Percentiles rank a stretch among this genome's conserved stretches.
Conservation (phyloP, 2,888 invertebrate species). For the Ectropis crepuscularia region DNA sequence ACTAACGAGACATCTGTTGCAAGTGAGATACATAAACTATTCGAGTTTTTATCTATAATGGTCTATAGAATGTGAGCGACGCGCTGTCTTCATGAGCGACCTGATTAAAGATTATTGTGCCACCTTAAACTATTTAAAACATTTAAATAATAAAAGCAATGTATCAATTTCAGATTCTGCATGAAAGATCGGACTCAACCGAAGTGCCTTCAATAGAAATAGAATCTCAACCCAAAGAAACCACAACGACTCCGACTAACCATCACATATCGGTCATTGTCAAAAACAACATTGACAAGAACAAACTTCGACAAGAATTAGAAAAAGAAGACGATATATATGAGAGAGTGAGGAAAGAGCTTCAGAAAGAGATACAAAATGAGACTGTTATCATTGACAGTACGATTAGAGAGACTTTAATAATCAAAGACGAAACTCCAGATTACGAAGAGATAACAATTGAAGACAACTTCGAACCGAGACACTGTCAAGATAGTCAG, state of each 20-base stretch:
- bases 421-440: constrained; percentile 22
- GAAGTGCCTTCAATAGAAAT: constrained; percentile 61
- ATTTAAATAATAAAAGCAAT: no score
- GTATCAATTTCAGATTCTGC: constrained; percentile 52
- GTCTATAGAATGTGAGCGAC: no score
- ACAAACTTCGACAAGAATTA: constrained; percentile 32
- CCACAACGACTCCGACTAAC: constrained; percentile 44
- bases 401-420: constrained; percentile 11
- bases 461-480: constrained; percentile 19
- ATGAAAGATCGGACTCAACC: constrained; percentile 51
- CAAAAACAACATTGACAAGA: constrained; percentile 34
- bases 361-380: constrained; percentile 27
- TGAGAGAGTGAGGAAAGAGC: constrained; percentile 39
- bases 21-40: no score
- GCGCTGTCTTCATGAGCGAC: no score
- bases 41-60: no score
- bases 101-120: no score
- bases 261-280: constrained; percentile 32
- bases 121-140: no score
- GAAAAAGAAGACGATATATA: constrained; percentile 43
- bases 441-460: constrained; percentile 22
- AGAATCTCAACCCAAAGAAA: constrained; percentile 37
- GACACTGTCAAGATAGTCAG: not conserved
- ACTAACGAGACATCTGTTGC: no score
- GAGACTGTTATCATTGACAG: no score